Evolutionary conservation across 1,140 invertebrate genomes (phyloP).

Genomic region (Eriosoma lanigerum): DNA sequence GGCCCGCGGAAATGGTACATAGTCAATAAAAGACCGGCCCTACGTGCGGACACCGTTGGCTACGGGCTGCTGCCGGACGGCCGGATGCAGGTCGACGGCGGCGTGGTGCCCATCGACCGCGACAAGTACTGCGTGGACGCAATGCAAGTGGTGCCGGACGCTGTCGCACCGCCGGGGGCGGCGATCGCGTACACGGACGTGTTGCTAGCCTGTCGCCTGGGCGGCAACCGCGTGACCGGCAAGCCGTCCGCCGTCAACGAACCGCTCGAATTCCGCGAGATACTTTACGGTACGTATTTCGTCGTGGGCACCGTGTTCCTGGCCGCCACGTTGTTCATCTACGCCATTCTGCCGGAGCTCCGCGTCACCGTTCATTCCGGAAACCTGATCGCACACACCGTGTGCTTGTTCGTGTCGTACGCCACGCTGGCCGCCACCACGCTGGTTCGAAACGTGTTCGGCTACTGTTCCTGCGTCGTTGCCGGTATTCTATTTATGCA

Average conservation of each 20-base stretch:
- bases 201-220: background rate
- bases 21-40: background rate
- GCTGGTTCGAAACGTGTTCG: constrained; percentile 1
- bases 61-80: constrained; percentile 16
- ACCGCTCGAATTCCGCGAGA: background rate
- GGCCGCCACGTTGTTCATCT: constrained; percentile 53
- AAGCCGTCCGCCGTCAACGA: background rate
- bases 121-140: constrained; percentile 52
- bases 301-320: constrained; percentile 53
- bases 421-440: constrained; percentile 49
- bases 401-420: constrained; percentile 53
- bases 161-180: background rate
- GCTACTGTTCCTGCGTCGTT: constrained; percentile 33
- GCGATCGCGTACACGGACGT: background rate
- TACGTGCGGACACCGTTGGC: background rate
- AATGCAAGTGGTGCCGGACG: constrained; percentile 12
- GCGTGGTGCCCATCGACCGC: constrained; percentile 31
- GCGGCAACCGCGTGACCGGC: background rate
- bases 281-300: constrained; percentile 53
- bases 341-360: constrained; percentile 54
- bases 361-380: constrained; percentile 53
- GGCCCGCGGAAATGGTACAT: background rate
- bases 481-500: constrained; percentile 40
- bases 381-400: constrained; percentile 53
- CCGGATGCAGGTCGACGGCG: constrained; percentile 21